Conservation (phyloP, 2,113 vertebrate genomes). For the Setophaga coronata region DNA sequence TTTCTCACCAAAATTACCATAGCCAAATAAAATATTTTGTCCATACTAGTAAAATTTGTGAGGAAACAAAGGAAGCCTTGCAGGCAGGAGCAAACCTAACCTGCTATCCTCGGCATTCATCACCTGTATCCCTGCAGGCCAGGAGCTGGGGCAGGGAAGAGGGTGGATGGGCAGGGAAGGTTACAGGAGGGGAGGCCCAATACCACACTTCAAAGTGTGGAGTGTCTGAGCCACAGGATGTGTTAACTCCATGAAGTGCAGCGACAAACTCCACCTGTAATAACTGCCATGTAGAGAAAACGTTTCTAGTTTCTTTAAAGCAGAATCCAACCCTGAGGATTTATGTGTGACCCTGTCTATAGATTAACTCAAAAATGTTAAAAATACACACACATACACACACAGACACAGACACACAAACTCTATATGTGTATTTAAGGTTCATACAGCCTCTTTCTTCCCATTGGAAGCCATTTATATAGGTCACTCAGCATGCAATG, state of each 20-base stretch:
- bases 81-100: not conserved
- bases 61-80: not conserved
- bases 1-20: not conserved
- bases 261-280: rapidly evolving
- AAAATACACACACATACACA: not conserved
- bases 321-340: not conserved
- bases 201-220: not conserved
- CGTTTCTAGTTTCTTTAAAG: not conserved
- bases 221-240: not conserved
- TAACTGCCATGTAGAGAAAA: not conserved
- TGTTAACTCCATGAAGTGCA: not conserved
- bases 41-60: not conserved
- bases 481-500: not conserved
- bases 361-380: not conserved
- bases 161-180: not conserved
- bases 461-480: not conserved
- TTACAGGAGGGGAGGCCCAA: not conserved
- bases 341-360: not conserved
- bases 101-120: rapidly evolving
- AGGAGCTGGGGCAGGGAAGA: not conserved
- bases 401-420: not conserved
- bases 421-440: not conserved
- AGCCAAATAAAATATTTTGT: not conserved
- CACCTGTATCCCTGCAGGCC: not conserved
- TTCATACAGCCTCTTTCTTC: not conserved